Evolutionary conservation across 2,888 invertebrate species (phyloP), one percentile per base, ranked within the genome.

Genomic region (Spodoptera exigua): DNA sequence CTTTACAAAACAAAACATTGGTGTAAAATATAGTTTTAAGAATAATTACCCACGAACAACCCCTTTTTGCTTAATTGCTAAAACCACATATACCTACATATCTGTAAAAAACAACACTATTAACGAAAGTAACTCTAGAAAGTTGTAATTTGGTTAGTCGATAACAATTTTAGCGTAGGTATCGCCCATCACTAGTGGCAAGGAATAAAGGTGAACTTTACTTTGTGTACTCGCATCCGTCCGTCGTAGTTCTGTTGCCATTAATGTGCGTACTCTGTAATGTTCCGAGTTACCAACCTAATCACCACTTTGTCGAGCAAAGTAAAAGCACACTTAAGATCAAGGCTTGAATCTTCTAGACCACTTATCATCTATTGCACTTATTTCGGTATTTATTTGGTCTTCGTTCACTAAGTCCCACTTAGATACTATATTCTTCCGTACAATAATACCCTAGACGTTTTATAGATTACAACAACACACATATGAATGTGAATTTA

Each of bases 241-340:
- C 39, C 39, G 7, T 11, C 39, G 46, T 37, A 47, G 41, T 59
- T 46, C 44, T 16, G 44, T 46, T 12, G 32, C 59, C 49, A 49
- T 53, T 68, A 72, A 47, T 34, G 60, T 67, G 60, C 51, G 73
- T 69, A 52, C 51, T 67, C 54, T 47, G 51, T 55, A 55, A 69
- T 52, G 73, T 43, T 47, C 51, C 44, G 47, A 72, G 74, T 68
- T 72, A 55, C 47, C 54, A 40, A 35, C 40, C 43, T 73, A 73
- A 69, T 73, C 74, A 67, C 74, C 61, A 67, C 61, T 69, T 60
- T 68, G 49, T 37, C 12, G 47, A 52, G 44, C 40, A 41, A 21
- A 39, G 35, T 47, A 44, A 51, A 44, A 64, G 17, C 40, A 36
- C 34, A 52, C 44, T 51, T 63, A 32, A 13, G n/a, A 34, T 65